Evolutionary conservation across 2,113 vertebrate species (phyloP).

Genomic region (Oncorhynchus clarkii): DNA sequence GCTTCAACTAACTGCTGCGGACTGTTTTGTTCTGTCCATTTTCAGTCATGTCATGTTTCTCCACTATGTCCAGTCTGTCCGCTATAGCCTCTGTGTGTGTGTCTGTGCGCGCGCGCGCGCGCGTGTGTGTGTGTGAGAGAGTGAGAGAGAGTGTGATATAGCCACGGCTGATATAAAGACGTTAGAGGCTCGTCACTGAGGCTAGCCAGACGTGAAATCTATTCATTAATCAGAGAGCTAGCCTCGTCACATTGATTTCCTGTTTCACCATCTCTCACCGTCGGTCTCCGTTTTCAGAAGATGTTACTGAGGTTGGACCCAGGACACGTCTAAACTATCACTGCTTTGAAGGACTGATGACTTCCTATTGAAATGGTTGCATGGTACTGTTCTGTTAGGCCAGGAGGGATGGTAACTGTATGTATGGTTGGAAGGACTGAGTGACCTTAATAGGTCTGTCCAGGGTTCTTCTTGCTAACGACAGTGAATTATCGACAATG

Average conservation of each 20-base stretch:
- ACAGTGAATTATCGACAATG: neutral
- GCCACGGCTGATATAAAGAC: slow-evolving; percentile 30
- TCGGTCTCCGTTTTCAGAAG: slow-evolving; percentile 35
- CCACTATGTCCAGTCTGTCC: too few relatives aligned
- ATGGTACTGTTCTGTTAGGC: neutral
- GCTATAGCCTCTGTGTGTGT: neutral
- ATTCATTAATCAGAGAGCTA: slow-evolving; percentile 40
- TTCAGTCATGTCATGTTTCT: too few relatives aligned
- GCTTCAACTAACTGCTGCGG: neutral
- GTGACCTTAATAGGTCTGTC: neutral
- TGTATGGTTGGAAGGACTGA: neutral
- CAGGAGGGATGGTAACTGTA: neutral
- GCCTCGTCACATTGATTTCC: slow-evolving; percentile 44
- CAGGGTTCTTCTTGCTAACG: neutral
- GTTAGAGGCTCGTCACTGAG: slow-evolving; percentile 27
- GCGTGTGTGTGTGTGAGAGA: neutral
- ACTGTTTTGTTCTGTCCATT: neutral
- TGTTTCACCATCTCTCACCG: slow-evolving; percentile 9
- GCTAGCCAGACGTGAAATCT: slow-evolving; percentile 46
- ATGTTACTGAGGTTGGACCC: slow-evolving; percentile 15
- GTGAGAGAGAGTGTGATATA: neutral
- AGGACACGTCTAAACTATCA: slow-evolving; percentile 24
- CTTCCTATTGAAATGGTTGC: slow-evolving; percentile 31
- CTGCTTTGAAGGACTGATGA: slow-evolving; percentile 24
- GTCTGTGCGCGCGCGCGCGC: accelerated